Percentiles rank a stretch among this genome's conserved stretches.
Evolutionary conservation across 2,797 vertebrate genomes (phyloP).

Genomic region (Eremophila alpestris): DNA sequence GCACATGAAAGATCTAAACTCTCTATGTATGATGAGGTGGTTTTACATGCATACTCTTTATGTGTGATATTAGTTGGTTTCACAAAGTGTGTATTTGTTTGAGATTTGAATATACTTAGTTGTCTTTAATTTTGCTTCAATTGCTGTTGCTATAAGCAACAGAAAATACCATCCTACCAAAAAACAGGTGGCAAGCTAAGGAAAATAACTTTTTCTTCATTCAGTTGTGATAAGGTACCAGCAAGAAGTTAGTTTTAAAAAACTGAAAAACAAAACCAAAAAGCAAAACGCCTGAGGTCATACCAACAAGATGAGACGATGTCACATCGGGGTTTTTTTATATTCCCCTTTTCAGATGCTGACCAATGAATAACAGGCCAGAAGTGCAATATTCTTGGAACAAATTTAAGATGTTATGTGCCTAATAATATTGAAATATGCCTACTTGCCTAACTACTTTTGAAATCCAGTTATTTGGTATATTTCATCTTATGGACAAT

Average conservation of each 20-base stretch:
- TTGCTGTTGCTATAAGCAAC: not conserved
- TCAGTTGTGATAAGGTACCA: not conserved
- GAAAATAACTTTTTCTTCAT: not conserved
- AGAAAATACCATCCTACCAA: not conserved
- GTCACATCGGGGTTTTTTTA: not conserved
- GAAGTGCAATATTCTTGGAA: not conserved
- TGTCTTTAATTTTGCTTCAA: not conserved
- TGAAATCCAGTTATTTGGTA: not conserved
- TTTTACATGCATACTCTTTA: not conserved
- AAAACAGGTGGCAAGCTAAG: not conserved
- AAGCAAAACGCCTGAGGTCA: fast-evolving
- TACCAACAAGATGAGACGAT: not conserved
- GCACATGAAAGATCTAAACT: not conserved
- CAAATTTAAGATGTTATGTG: not conserved
- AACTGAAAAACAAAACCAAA: fast-evolving
- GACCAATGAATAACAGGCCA: not conserved
- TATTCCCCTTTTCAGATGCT: not conserved
- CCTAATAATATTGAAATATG: not conserved
- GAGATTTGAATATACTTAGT: not conserved
- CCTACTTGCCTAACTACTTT: not conserved
- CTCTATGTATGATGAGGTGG: not conserved
- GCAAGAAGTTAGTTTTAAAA: not conserved
- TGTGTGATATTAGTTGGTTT: not conserved
- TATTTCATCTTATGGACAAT: not conserved
- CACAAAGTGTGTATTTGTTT: not conserved